phyloP scores from a whole-genome alignment of 2,888 invertebrate species.

The Celastrina argiolus region DNA sequence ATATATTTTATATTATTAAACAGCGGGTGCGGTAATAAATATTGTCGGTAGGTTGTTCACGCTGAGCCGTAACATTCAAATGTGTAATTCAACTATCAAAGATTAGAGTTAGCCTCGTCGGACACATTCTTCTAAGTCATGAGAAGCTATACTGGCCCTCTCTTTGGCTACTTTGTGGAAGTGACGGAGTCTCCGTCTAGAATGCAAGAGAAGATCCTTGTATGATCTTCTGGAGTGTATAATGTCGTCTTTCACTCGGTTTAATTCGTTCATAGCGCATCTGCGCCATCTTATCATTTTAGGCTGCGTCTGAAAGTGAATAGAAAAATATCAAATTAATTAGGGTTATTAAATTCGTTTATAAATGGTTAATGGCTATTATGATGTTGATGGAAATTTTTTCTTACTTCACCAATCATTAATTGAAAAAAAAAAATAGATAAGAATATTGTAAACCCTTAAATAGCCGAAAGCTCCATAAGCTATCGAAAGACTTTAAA shows the following conservation, averaged over 20 bases:
- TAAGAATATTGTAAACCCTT: no score
- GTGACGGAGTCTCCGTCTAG: conserved; percentile 50
- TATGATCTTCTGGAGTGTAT: conserved; percentile 55
- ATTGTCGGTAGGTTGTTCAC: neutral
- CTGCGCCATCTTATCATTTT: conserved; percentile 59
- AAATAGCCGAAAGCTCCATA: no score
- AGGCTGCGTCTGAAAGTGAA: conserved; percentile 46
- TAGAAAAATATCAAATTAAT: conserved; percentile 22
- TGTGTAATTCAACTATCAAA: neutral
- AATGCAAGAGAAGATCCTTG: conserved; percentile 56
- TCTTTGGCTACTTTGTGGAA: conserved; percentile 44
- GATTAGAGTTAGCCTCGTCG: conserved; percentile 18
- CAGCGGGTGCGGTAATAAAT: no score
- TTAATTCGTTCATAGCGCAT: conserved; percentile 54
- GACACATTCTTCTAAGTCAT: conserved; percentile 44
- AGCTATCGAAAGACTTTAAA: no score
- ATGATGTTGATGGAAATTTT: no score
- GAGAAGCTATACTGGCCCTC: conserved; percentile 39
- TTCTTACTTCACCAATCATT: no score
- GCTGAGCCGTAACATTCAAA: neutral
- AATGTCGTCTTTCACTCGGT: conserved; percentile 58
- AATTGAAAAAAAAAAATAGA: no score
- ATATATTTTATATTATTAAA: no score
- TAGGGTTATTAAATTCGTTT: no score
- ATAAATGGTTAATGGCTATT: no score